phyloP scores from a whole-genome alignment of 2,888 invertebrate species.

The Balanococcus diminutus region DNA sequence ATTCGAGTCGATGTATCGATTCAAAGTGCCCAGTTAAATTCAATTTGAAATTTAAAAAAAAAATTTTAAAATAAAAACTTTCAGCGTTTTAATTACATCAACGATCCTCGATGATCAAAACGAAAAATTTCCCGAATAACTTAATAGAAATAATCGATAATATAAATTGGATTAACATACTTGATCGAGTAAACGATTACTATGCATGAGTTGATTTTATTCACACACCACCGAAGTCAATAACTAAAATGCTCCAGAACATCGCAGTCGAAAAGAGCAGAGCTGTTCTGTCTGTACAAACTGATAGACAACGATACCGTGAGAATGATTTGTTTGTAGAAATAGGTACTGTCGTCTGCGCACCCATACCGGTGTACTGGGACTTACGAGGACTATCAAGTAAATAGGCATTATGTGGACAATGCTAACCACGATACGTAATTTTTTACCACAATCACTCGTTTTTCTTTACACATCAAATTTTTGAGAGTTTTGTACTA shows the following conservation, averaged over 20 bases:
- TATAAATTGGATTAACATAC: neutral
- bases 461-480: no score
- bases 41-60: neutral
- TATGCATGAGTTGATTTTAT: neutral
- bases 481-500: no score
- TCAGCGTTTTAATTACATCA: no score
- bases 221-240: neutral
- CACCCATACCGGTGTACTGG: neutral
- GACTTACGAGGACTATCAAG: no score
- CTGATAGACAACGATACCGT: neutral
- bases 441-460: no score
- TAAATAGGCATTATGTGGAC: no score
- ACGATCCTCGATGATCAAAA: no score
- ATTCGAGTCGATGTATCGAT: neutral
- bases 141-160: no score
- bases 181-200: neutral
- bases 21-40: neutral
- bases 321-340: neutral
- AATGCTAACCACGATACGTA: no score
- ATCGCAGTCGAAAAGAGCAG: neutral
- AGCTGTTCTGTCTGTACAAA: neutral
- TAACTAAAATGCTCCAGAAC: slow-evolving; percentile 1
- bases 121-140: no score
- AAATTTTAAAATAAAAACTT: neutral
- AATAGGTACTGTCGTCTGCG: neutral